Conservation (phyloP, 2,888 invertebrate genomes). For the Drosophila prostipennis region DNA sequence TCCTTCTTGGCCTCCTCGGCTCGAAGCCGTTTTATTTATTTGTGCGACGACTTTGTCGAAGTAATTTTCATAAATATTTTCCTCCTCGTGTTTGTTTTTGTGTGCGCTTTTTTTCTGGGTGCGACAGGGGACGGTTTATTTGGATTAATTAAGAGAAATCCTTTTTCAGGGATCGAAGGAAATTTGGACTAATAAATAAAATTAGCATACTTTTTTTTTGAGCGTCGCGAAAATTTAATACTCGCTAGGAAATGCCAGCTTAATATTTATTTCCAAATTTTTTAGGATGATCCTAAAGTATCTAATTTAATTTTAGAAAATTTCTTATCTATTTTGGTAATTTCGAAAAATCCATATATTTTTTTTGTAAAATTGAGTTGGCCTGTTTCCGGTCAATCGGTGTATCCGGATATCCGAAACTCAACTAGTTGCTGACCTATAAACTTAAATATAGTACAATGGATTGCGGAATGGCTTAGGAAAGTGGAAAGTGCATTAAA, state of each 20-base stretch:
- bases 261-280: not conserved
- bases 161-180: constrained; percentile 27
- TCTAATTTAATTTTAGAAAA: no score
- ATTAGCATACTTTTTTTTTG: constrained; percentile 17
- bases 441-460: constrained; percentile 1
- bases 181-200: constrained; percentile 24
- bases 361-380: not conserved
- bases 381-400: not conserved
- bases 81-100: constrained; percentile 8
- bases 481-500: constrained; percentile 10
- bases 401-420: not conserved
- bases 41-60: constrained; percentile 65
- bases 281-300: not conserved
- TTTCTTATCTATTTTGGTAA: no score
- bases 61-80: constrained; percentile 77
- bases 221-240: not conserved
- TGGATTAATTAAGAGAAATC: constrained; percentile 70
- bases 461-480: not conserved
- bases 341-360: no score
- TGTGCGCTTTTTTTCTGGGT: constrained; percentile 6
- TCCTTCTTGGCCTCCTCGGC: not conserved
- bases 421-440: constrained; percentile 3
- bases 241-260: not conserved
- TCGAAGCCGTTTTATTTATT: constrained; percentile 59
- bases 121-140: constrained; percentile 20